Evolutionary conservation across 2,113 vertebrate genomes (phyloP).

Genomic region (Labeo rohita): DNA sequence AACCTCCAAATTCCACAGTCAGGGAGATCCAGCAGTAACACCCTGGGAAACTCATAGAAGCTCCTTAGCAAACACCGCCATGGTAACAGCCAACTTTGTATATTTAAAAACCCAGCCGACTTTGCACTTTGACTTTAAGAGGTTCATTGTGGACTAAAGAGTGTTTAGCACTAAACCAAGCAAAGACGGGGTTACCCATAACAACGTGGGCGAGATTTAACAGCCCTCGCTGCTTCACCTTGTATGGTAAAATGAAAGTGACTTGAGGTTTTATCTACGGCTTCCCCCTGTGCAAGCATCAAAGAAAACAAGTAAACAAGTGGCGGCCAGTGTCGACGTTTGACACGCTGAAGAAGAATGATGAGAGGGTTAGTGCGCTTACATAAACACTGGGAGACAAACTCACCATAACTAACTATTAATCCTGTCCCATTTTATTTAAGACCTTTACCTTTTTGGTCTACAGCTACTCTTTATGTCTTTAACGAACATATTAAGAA

Average conservation of each 20-base stretch:
- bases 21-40: not conserved
- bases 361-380: conserved; percentile 28
- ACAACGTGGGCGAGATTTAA: conserved; percentile 51
- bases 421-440: not conserved
- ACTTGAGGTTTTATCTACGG: conserved; percentile 52
- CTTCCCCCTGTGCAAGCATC: conserved; percentile 46
- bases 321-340: not conserved
- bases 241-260: conserved; percentile 57
- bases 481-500: conserved; percentile 4
- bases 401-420: not conserved
- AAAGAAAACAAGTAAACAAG: conserved; percentile 46
- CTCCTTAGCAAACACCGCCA: not conserved
- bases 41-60: not conserved
- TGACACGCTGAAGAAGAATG: conserved; percentile 25
- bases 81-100: conserved; percentile 26
- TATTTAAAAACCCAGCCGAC: conserved; percentile 3
- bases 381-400: conserved; percentile 40
- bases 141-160: conserved; percentile 16
- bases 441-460: not conserved
- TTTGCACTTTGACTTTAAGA: conserved; percentile 31
- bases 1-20: not conserved
- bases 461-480: not conserved
- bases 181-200: conserved; percentile 24
- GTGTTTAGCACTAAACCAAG: conserved; percentile 50
- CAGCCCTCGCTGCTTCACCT: conserved; percentile 60